Conservation (phyloP, 2,113 vertebrate genomes). For the Microcebus tavaratra region DNA sequence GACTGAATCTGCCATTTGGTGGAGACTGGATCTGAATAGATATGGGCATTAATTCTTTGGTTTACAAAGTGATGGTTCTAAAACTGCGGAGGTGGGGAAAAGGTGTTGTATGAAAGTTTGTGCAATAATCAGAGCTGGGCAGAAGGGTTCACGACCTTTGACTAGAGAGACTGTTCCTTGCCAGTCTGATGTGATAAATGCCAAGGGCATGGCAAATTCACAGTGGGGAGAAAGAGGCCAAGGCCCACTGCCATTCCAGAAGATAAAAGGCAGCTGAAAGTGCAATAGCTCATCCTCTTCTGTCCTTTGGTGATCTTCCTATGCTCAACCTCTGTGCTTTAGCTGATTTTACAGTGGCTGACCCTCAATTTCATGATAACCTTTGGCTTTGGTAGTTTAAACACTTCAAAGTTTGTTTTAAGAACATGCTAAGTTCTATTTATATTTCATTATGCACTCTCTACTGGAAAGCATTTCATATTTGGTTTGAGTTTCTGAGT, state of each 20-base stretch:
- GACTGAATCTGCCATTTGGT: not conserved
- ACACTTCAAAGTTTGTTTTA: not conserved
- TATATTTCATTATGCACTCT: not conserved
- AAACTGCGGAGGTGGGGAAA: not conserved
- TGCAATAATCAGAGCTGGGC: not conserved
- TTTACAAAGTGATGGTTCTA: not conserved
- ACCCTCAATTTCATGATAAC: not conserved
- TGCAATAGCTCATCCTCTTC: not conserved
- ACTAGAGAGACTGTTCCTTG: not conserved
- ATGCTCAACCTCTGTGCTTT: not conserved
- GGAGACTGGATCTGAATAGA: not conserved
- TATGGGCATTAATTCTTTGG: not conserved
- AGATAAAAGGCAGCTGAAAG: not conserved
- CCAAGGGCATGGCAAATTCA: not conserved
- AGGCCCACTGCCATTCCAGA: not conserved
- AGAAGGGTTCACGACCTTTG: not conserved
- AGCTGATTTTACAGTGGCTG: not conserved
- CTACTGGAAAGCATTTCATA: not conserved
- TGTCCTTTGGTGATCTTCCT: not conserved
- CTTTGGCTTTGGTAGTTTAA: not conserved
- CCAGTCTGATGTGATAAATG: not conserved
- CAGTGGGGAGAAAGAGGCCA: not conserved
- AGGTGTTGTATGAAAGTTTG: not conserved
- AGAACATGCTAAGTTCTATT: slow-evolving; percentile 36
- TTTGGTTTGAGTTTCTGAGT: not conserved